Conservation (phyloP, 1,140 invertebrate species). For the Helicoverpa armigera region DNA sequence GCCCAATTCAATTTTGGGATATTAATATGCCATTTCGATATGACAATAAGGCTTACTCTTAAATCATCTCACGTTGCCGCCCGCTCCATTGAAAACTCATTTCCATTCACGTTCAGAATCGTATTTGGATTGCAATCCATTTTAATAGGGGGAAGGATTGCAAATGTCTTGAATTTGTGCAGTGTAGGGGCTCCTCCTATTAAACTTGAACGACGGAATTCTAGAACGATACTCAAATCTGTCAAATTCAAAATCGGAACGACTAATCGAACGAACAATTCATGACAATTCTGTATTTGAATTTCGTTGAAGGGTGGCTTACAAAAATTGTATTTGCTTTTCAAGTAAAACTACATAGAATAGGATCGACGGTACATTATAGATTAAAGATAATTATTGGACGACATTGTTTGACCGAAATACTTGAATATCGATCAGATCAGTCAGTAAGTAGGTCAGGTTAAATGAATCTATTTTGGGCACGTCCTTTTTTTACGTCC, state of each 20-base stretch:
- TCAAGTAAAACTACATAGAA: too few species aligned
- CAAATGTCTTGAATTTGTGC: background rate
- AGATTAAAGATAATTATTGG: slow-evolving; percentile 32
- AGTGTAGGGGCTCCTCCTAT: too few species aligned
- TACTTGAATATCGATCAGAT: slow-evolving; percentile 51
- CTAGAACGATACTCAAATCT: too few species aligned
- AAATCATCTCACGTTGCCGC: slow-evolving; percentile 13
- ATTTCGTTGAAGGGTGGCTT: too few species aligned
- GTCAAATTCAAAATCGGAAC: too few species aligned
- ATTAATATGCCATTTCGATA: slow-evolving; percentile 1
- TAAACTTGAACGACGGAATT: too few species aligned
- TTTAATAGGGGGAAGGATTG: background rate
- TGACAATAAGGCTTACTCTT: background rate
- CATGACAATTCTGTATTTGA: too few species aligned
- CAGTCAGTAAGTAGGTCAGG: slow-evolving; percentile 50
- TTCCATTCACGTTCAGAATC: background rate
- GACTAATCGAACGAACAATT: too few species aligned
- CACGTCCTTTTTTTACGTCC: slow-evolving; percentile 43
- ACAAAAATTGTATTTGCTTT: background rate
- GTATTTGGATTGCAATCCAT: background rate
- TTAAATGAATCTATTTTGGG: slow-evolving; percentile 49
- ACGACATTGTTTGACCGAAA: slow-evolving; percentile 43
- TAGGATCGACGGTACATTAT: background rate
- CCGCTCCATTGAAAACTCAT: slow-evolving; percentile 30
- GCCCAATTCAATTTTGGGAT: background rate